Base-by-base conservation (phyloP, 2,113 vertebrate species). In the Bothrops jararaca region DNA sequence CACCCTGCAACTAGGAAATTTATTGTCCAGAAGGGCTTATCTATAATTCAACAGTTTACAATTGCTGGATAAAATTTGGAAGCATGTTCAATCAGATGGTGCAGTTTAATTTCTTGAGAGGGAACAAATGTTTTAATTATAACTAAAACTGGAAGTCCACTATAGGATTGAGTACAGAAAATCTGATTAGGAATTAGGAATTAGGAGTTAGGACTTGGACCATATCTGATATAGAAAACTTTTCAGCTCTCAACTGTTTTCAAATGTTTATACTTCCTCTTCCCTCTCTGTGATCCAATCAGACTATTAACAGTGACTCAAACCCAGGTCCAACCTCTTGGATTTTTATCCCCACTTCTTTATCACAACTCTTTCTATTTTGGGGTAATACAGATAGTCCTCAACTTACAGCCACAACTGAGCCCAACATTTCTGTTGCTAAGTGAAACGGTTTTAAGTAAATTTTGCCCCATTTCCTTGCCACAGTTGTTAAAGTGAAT, bases 1-100 rank as follows among this genome's bases (percentile, higher is more conserved):
- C 0, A 0, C 56, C 50, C n/a, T 91, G 56, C 1, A 87, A 57
- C 39, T 20, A 9, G 42, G 86, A 57, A 52, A 93, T 93, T 85
- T 89, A 89, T 92, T 93, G 13, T 58, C 91, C 89, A 88, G 22
- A 95, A 94, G 91, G 29, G 15, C 3, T 92, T 91, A 57, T 56
- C 92, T 93, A 26, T 89, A 92, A 93, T 92, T 95, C 48, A 54
- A n/a, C 24, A 18, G 88, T 23, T 90, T 91, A 23, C 85, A 93
- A 60, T 26, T 93, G 48, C 88, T 89, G 86, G 91, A 89, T 5
- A 86, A 22, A 89, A 13, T 58, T 88, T 94, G 87, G 56, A 95
- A 96, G 92, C 2, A 0, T 23, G 91, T 20, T 54, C 93, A 69
- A 92, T 89, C 48, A 58, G 85, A 92, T 29, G 24, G 89, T 29